These are phyloP conservation scores for Sebastes umbrosus DNA, from an alignment of 2,797 vertebrate species.

Conservation along the genomic window DNA sequence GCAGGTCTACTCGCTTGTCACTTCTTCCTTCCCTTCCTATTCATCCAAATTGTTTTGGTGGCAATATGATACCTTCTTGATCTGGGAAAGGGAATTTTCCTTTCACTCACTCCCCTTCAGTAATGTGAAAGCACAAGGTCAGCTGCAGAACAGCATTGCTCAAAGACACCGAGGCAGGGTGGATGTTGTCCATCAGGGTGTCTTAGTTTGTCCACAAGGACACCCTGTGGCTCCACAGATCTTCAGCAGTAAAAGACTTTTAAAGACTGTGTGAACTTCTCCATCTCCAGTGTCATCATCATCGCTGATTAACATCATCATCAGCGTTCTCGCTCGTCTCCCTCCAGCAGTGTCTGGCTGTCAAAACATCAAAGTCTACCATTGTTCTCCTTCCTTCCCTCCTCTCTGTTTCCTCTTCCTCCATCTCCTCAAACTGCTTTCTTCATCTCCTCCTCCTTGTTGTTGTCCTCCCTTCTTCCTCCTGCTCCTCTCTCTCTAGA, in stretches of 20 bases:
- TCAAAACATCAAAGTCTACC: constrained; percentile 67
- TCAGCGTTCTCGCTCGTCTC: constrained; percentile 29
- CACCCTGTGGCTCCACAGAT: constrained; percentile 17
- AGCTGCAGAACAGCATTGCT: not conserved
- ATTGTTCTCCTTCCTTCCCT: constrained; percentile 39
- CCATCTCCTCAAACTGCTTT: constrained; percentile 29
- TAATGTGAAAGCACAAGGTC: constrained; percentile 19
- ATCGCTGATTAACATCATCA: constrained; percentile 56
- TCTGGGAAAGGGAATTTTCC: not conserved
- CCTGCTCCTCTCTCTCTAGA: constrained; percentile 18
- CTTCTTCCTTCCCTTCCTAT: not conserved
- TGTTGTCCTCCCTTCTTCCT: not conserved
- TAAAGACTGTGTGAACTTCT: constrained; percentile 47
- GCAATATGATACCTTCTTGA: not conserved
- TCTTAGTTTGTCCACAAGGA: constrained; percentile 23
- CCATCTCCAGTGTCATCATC: constrained; percentile 58
- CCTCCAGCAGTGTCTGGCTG: constrained; percentile 60
- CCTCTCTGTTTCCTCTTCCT: constrained; percentile 28
- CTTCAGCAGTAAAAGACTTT: constrained; percentile 27
- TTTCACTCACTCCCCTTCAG: not conserved
- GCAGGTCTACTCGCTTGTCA: not conserved
- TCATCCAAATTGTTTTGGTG: not conserved
- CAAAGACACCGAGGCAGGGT: constrained; percentile 11
- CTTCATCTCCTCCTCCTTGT: constrained; percentile 20
- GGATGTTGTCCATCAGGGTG: not conserved